phyloP scores from a whole-genome alignment of 2,888 invertebrate species.

The Argyra leucocephala region DNA sequence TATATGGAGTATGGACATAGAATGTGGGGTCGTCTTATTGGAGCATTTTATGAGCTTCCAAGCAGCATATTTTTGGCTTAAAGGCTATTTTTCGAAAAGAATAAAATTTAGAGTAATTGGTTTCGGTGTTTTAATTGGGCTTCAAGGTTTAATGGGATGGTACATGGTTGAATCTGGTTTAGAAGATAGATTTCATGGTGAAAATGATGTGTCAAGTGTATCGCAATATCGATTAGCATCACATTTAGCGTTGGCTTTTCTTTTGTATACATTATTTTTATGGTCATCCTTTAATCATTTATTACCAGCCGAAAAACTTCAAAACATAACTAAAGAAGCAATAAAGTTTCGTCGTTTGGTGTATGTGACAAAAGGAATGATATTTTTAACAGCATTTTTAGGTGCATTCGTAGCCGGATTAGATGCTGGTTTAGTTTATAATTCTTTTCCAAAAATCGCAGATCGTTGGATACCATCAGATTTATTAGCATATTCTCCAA shows the following conservation, averaged over 20 bases:
- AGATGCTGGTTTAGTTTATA: slow-evolving; percentile 96
- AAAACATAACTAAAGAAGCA: slow-evolving; percentile 40
- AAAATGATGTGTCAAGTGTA: slow-evolving; percentile 77
- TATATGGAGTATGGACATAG: slow-evolving; percentile 95
- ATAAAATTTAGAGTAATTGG: slow-evolving; percentile 68
- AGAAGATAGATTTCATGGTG: slow-evolving; percentile 73
- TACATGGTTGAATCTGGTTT: slow-evolving; percentile 99
- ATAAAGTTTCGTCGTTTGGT: slow-evolving; percentile 53
- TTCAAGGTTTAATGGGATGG: slow-evolving; percentile 95
- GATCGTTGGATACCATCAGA: slow-evolving; percentile 89
- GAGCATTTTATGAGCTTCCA: slow-evolving; percentile 75
- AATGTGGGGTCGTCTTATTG: slow-evolving; percentile 90
- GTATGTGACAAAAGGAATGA: slow-evolving; percentile 72
- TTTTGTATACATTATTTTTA: slow-evolving; percentile 77
- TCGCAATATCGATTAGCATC: slow-evolving; percentile 92
- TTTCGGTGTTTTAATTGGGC: slow-evolving; percentile 71
- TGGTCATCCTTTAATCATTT: slow-evolving; percentile 68
- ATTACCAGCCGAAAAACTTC: slow-evolving; percentile 48
- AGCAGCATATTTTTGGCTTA: slow-evolving; percentile 76
- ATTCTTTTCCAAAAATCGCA: slow-evolving; percentile 97
- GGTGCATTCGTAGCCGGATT: slow-evolving; percentile 97
- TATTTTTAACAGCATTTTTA: slow-evolving; percentile 83
- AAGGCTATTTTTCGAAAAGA: slow-evolving; percentile 60
- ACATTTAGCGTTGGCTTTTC: slow-evolving; percentile 83
- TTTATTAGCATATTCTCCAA: slow-evolving; percentile 62